These are phyloP conservation scores for Hedya salicella DNA, from an alignment of 2,888 invertebrate genomes.

Conservation along the genomic window DNA sequence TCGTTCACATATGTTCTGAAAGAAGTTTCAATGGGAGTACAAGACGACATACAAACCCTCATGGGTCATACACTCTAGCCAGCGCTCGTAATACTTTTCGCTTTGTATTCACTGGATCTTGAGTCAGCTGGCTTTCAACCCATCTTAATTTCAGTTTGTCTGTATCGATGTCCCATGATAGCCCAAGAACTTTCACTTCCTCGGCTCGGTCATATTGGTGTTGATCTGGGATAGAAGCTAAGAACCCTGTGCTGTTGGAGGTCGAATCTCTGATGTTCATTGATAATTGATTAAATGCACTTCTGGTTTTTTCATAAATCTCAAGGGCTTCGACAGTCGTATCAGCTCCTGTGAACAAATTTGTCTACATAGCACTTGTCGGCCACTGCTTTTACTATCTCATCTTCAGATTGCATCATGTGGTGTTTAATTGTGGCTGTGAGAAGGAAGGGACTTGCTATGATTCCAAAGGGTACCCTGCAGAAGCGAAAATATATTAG, in stretches of 20 bases:
- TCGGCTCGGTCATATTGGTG: neutral
- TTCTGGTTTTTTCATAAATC: neutral
- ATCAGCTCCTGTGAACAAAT: neutral
- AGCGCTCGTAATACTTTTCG: neutral
- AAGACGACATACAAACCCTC: neutral
- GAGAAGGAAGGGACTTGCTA: slow-evolving; percentile 14
- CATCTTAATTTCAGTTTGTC: neutral
- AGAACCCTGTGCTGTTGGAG: neutral
- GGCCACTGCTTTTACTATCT: neutral
- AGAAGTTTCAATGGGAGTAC: neutral
- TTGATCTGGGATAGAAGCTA: neutral
- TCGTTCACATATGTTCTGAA: neutral
- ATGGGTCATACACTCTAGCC: neutral
- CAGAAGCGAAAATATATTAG: neutral
- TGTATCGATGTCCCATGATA: neutral
- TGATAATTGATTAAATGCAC: neutral
- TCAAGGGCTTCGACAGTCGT: neutral
- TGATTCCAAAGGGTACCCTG: slow-evolving; percentile 43
- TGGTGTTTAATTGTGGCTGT: slow-evolving; percentile 45
- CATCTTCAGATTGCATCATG: slow-evolving; percentile 2
- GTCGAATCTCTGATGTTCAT: slow-evolving; percentile 11
- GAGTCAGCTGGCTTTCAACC: no score
- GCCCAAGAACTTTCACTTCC: neutral
- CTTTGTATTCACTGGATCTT: no score
- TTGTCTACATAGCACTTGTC: slow-evolving; percentile 13